These are phyloP conservation scores for Lota lota DNA, from an alignment of 2,113 vertebrate genomes.

Conservation along the genomic window DNA sequence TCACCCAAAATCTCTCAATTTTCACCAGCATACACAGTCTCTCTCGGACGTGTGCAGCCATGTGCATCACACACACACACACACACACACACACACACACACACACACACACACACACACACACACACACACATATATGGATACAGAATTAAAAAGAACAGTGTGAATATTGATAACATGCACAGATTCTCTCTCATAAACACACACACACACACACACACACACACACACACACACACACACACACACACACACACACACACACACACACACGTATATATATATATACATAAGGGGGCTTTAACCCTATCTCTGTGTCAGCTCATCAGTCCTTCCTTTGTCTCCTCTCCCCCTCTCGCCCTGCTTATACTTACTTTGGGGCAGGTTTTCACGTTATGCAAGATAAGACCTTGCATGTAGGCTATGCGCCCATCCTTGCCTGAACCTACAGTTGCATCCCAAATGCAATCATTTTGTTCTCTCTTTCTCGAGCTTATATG, in stretches of 20 bases:
- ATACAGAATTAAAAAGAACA: too few species aligned
- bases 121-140: too few species aligned
- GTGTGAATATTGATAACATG: too few species aligned
- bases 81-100: background rate
- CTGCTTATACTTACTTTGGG: background rate
- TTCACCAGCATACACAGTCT: conserved; percentile 25
- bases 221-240: conserved; percentile 8
- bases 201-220: conserved; percentile 35
- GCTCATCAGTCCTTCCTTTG: background rate
- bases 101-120: too few species aligned
- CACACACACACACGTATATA: too few species aligned
- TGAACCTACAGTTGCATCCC: background rate
- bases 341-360: background rate
- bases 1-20: conserved; percentile 47
- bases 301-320: conserved; percentile 40
- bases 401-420: background rate
- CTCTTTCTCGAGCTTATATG: conserved; percentile 41
- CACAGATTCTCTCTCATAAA: background rate
- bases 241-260: too few species aligned
- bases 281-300: conserved; percentile 50
- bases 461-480: background rate
- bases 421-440: background rate
- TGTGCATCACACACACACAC: background rate
- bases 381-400: background rate
- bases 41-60: conserved; percentile 1